phyloP scores from a whole-genome alignment of 2,797 vertebrate species.

The Enteromius thamalakanensis region DNA sequence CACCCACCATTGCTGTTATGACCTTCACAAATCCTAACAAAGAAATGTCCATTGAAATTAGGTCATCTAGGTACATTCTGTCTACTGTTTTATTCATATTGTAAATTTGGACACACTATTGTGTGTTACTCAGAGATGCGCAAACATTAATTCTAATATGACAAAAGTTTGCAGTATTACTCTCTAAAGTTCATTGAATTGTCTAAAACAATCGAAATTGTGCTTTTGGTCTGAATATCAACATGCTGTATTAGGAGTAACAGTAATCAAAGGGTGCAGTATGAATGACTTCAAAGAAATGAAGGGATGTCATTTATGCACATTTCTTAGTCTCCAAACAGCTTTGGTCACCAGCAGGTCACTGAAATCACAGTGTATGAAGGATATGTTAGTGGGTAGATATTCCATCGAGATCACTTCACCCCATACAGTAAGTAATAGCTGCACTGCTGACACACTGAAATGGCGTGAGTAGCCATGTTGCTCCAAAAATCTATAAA shows the following conservation, averaged over 20 bases:
- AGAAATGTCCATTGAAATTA: not conserved
- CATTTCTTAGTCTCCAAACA: not conserved
- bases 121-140: not conserved
- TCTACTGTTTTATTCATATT: not conserved
- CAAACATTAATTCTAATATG: not conserved
- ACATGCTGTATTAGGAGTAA: not conserved
- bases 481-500: constrained; percentile 23
- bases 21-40: not conserved
- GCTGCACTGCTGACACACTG: constrained; percentile 25
- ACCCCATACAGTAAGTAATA: constrained; percentile 12
- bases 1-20: not conserved
- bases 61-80: not conserved
- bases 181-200: not conserved
- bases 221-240: not conserved
- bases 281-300: not conserved
- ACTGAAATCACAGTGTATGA: not conserved
- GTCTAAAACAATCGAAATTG: not conserved
- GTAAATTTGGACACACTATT: not conserved
- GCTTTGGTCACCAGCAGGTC: not conserved
- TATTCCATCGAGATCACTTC: constrained; percentile 29
- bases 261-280: not conserved
- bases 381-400: constrained; percentile 4
- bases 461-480: not conserved
- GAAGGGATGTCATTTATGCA: not conserved
- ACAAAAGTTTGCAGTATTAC: not conserved